Evolutionary conservation across 2,113 vertebrate genomes (phyloP), one percentile per base, ranked within the genome.

Genomic region (Lethenteron reissneri): DNA sequence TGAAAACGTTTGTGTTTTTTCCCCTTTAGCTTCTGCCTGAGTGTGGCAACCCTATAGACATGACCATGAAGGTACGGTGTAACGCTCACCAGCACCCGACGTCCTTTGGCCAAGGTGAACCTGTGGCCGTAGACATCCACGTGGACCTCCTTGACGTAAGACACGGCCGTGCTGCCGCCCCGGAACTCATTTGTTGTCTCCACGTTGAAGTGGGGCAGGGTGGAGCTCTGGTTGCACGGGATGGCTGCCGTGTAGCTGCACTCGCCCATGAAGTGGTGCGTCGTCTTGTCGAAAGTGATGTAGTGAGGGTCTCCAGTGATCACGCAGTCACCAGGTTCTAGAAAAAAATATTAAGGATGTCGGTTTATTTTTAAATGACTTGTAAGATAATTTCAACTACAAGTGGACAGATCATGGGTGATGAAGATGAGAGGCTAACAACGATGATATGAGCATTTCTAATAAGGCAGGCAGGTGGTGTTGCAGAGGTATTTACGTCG

Each of bases 211-310:
- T 81, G 79, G 0, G 84, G 83, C 73, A 85, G 7, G 4, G 13
- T 76, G 0, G 79, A 79, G 71, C 83, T 80, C 57, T 15, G 1
- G 14, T 73, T 82, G 75, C 89, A 92, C 19, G 78, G 79, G 76
- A 83, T 82, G 71, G 83, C 83, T 57, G 90, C 77, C 1, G 85
- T 87, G 77, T 92, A 92, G 69, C 86, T 86, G 75, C 89, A 92
- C 70, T 85, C 82, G 58, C 88, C 88, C 86, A 89, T 89, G 75
- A 87, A 92, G 74, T 88, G 75, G 75, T 89, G 86, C 70, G 75
- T 77, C 64, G 79, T 83, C 2, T 78, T 75, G 77, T 89, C 87
- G 76, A 86, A 87, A 58, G 84, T 85, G 72, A 76, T 81, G 79
- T 82, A 85, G 71, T 83, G 76, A 4, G 83, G 79, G 75, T 84